Base-by-base conservation (phyloP, 2,888 invertebrate species). In the Hermaeophaga mercurialis region DNA sequence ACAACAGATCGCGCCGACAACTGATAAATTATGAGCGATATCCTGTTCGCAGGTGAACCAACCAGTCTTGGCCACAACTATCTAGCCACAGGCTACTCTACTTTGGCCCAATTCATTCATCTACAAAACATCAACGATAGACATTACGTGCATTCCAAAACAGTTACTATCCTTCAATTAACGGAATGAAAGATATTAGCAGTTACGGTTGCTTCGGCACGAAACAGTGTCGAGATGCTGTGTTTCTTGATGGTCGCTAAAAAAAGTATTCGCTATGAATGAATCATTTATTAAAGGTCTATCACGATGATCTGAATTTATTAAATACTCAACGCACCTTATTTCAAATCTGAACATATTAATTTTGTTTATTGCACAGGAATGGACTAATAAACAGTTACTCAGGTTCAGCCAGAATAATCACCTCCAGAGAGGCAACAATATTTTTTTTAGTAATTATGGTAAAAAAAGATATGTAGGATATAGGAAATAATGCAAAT, bases 1-100 rank as follows among this genome's bases (percentile, higher is more conserved):
- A 57, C 56, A 60, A 54, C 60, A 54, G 41, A 57, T 60, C 59
- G 49, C 41, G 36, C 46, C 47, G 56, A 54, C 54, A 47, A 26
- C 50, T 48, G 45, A 60, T 56, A 54, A 55, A 50, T 60, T 57
- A 60, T 50, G 38, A 38, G 38, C 43, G 46, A 54, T 60, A 56
- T 54, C 60, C 50, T 34, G 39, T 41, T 52, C 50, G 47, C 56
- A 54, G 60, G 54, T 57, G 54, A 52, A 60, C 54, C 47, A 34
- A 60, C 54, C 47, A 34, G 56, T 52, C 47, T 15, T 48, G 34
- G 33, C 50, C 26, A 34, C 56, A 56, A 54, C 50, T 36, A 49
- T 50, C 36, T 22, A 18, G 33, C 43, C 55, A 43, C 18, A 49
- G 55, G 43, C 43, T 12, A 36, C n/a, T 38, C 34, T 28, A 49